phyloP scores from a whole-genome alignment of 2,797 vertebrate species.

The Phoebastria nigripes region DNA sequence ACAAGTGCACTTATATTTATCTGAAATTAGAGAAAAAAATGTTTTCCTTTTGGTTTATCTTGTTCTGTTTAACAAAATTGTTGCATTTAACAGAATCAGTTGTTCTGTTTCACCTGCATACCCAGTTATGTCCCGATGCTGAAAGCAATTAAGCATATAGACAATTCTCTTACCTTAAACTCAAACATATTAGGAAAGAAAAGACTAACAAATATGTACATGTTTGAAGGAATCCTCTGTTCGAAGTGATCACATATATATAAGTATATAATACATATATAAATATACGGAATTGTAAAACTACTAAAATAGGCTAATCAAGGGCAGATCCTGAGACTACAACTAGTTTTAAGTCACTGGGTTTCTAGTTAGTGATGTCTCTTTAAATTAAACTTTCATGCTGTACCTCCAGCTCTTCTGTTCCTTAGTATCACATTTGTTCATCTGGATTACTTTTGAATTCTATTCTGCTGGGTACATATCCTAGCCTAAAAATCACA shows the following conservation, averaged over 20 bases:
- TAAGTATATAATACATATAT: background rate
- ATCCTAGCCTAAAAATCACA: background rate
- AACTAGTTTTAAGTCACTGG: background rate
- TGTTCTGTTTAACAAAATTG: background rate
- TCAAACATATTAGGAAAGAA: background rate
- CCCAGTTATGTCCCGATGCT: background rate
- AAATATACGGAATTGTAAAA: background rate
- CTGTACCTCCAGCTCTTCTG: background rate
- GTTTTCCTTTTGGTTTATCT: background rate
- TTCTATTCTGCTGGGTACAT: background rate
- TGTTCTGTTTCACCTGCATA: background rate
- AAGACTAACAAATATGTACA: background rate
- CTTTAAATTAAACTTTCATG: background rate
- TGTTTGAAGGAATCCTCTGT: background rate
- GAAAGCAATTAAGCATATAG: background rate
- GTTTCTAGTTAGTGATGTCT: background rate
- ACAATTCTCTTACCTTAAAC: background rate
- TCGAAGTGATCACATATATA: background rate
- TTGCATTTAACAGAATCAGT: background rate
- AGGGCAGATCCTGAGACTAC: background rate
- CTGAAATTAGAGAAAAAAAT: background rate
- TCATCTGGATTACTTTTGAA: background rate
- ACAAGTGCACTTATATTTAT: background rate
- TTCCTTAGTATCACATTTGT: background rate
- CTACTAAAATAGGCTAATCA: background rate